These are phyloP conservation scores for Ovis canadensis DNA, from an alignment of 2,113 vertebrate genomes.

Conservation along the genomic window DNA sequence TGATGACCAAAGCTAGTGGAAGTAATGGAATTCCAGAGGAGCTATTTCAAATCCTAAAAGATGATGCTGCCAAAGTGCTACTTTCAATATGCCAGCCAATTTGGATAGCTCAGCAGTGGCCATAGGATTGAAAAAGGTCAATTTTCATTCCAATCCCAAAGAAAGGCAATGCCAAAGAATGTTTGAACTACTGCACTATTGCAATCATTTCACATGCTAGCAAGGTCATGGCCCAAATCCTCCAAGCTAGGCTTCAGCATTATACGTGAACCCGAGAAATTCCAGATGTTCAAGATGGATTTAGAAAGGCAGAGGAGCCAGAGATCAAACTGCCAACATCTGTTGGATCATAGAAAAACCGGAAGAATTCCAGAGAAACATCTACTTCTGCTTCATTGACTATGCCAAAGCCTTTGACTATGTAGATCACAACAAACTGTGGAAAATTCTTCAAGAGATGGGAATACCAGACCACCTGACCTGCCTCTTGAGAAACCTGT, in stretches of 20 bases:
- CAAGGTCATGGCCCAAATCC: neutral
- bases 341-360: neutral
- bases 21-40: neutral
- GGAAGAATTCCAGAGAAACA: neutral
- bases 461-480: neutral
- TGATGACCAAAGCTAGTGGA: neutral
- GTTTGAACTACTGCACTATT: neutral
- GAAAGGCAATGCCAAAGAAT: neutral
- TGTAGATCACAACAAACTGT: neutral
- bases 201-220: neutral
- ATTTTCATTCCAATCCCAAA: neutral
- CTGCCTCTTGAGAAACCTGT: neutral
- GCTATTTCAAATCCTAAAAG: neutral
- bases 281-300: neutral
- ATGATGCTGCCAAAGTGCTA: neutral
- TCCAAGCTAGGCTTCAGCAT: neutral
- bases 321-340: neutral
- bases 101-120: neutral
- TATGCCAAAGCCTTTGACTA: neutral
- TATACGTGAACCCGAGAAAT: rapidly evolving
- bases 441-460: neutral
- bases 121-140: neutral
- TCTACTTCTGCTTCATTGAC: neutral
- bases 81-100: neutral
- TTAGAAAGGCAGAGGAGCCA: neutral